Conservation (phyloP, 2,888 invertebrate species). For the Lycia hirtaria region DNA sequence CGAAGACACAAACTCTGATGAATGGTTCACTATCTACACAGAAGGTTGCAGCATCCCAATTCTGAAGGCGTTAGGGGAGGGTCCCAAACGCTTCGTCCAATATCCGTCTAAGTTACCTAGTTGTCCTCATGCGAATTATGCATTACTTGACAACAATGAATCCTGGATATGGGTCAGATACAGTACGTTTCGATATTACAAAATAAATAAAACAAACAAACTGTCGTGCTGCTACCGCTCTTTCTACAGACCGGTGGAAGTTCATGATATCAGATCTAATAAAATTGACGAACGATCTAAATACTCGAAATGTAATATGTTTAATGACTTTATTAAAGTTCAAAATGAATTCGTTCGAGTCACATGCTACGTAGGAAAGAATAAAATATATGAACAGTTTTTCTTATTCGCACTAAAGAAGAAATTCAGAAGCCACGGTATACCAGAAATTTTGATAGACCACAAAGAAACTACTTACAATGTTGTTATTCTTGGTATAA, state of each 20-base stretch:
- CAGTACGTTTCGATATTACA: constrained; percentile 73
- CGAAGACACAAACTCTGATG: constrained; percentile 21
- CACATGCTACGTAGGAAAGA: constrained; percentile 74
- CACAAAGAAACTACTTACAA: constrained; percentile 76
- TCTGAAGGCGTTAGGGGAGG: constrained; percentile 82
- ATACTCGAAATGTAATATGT: constrained; percentile 72
- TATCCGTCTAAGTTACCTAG: constrained; percentile 23
- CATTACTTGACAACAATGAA: constrained; percentile 80
- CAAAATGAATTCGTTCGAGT: constrained; percentile 88
- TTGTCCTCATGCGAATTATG: constrained; percentile 27
- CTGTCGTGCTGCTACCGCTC: constrained; percentile 85
- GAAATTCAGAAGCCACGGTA: constrained; percentile 39
- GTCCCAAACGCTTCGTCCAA: constrained; percentile 58
- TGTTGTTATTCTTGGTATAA: constrained; percentile 92
- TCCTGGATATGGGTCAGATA: constrained; percentile 80
- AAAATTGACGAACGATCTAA: constrained; percentile 65
- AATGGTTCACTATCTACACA: constrained; percentile 77
- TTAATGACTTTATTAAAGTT: constrained; percentile 64
- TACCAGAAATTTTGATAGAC: constrained; percentile 11
- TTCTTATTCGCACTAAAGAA: constrained; percentile 86
- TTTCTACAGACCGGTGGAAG: constrained; percentile 56
- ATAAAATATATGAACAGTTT: constrained; percentile 86
- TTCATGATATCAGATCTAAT: constrained; percentile 31
- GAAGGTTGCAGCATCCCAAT: constrained; percentile 87
- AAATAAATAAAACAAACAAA: constrained; percentile 62